Conservation (phyloP, 2,797 vertebrate species). For the Nannoperca australis region DNA sequence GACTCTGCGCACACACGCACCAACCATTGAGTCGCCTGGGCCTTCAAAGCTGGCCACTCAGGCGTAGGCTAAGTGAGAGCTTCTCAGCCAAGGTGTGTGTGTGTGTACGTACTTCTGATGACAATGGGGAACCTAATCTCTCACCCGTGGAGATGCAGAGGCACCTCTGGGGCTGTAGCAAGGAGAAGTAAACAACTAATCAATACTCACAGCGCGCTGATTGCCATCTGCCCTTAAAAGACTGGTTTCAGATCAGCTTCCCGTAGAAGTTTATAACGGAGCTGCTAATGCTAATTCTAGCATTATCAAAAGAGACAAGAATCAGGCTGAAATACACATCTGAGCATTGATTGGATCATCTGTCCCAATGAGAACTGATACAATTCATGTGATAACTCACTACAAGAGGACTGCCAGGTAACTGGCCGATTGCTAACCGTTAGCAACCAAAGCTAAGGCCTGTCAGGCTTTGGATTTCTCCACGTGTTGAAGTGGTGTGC, state of each 20-base stretch:
- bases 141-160: conserved; percentile 57
- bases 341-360: background rate
- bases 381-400: background rate
- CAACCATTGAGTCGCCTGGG: conserved; percentile 30
- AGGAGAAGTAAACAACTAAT: conserved; percentile 71
- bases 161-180: conserved; percentile 62
- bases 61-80: conserved; percentile 28
- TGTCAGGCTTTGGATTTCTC: background rate
- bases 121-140: conserved; percentile 77
- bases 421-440: background rate
- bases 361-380: background rate
- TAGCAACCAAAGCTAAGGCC: background rate
- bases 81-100: conserved; percentile 47
- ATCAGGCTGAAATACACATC: background rate
- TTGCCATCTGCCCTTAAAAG: conserved; percentile 43
- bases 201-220: conserved; percentile 51
- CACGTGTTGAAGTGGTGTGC: background rate
- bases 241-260: conserved; percentile 40
- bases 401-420: too few relatives aligned
- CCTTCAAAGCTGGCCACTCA: conserved; percentile 40
- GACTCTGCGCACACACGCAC: conserved; percentile 25
- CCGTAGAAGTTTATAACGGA: background rate
- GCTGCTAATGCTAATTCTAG: background rate
- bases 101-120: conserved; percentile 50
- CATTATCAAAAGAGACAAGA: background rate